Conservation (phyloP, 2,888 invertebrate genomes). For the Terebella lapidaria region DNA sequence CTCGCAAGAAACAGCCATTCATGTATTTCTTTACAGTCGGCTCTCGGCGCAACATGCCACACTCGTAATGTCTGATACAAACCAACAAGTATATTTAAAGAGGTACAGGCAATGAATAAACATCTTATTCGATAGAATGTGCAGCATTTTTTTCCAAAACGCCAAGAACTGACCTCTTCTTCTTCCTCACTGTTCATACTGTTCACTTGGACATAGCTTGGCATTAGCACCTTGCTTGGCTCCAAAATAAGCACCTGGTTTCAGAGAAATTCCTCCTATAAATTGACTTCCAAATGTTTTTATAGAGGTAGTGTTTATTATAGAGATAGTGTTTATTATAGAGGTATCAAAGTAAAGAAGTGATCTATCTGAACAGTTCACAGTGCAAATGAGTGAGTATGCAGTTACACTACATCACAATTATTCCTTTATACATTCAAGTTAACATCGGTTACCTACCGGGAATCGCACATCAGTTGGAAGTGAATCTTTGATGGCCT, state of each 20-base stretch:
- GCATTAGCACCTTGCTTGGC: conserved; percentile 87
- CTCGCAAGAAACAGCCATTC: conserved; percentile 90
- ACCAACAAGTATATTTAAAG: no score
- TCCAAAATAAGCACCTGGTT: conserved; percentile 65
- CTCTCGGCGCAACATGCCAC: conserved; percentile 44
- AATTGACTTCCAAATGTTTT: background rate
- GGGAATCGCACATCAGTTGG: conserved; percentile 85
- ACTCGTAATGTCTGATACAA: conserved; percentile 26
- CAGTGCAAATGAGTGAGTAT: no score
- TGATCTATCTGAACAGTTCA: background rate
- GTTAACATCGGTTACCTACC: conserved; percentile 60
- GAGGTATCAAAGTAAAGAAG: background rate
- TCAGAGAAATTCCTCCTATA: background rate
- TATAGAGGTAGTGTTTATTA: background rate
- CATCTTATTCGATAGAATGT: no score
- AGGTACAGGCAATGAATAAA: no score
- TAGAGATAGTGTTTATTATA: background rate
- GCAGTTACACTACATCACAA: no score
- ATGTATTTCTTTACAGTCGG: conserved; percentile 32
- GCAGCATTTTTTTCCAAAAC: background rate
- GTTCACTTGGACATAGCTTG: conserved; percentile 89
- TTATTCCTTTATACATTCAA: no score
- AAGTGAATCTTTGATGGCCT: conserved; percentile 80
- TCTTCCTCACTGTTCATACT: conserved; percentile 83
- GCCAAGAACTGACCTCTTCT: background rate